phyloP scores from a whole-genome alignment of 2,888 invertebrate species.

The Sialis lutaria region DNA sequence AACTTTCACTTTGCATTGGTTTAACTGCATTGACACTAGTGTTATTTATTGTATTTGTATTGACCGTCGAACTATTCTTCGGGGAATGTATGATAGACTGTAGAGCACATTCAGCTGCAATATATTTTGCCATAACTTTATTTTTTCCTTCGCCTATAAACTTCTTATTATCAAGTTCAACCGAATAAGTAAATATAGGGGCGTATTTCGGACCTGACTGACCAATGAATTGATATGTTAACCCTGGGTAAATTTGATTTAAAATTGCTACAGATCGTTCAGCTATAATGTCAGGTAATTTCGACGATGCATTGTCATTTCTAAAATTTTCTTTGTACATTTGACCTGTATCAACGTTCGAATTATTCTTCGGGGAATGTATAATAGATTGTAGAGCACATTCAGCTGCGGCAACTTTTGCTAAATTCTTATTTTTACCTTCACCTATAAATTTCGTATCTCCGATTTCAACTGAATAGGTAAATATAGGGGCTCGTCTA shows the following conservation, averaged over 20 bases:
- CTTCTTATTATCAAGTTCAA: constrained; percentile 49
- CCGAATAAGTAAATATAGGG: constrained; percentile 68
- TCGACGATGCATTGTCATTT: constrained; percentile 26
- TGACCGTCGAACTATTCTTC: constrained; percentile 21
- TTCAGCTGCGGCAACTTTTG: constrained; percentile 35
- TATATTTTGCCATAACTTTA: too few relatives aligned
- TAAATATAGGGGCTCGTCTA: constrained; percentile 76
- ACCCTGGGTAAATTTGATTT: constrained; percentile 71
- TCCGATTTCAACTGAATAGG: constrained; percentile 56
- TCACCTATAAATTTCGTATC: constrained; percentile 35
- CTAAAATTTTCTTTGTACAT: constrained; percentile 17
- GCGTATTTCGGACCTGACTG: constrained; percentile 36
- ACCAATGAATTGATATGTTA: constrained; percentile 43
- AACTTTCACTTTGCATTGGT: too few relatives aligned
- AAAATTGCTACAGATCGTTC: constrained; percentile 76
- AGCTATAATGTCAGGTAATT: constrained; percentile 25
- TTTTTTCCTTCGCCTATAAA: constrained; percentile 78
- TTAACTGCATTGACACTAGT: constrained; percentile 29
- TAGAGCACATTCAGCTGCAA: too few relatives aligned
- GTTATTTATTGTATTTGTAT: constrained; percentile 28
- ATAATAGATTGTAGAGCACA: constrained; percentile 37
- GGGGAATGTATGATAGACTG: too few relatives aligned
- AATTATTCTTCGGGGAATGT: constrained; percentile 31
- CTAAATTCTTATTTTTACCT: constrained; percentile 37
- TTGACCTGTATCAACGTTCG: constrained; percentile 19